Evolutionary conservation across 1,140 invertebrate species (phyloP).

Genomic region (Lutraria rhynchaena): DNA sequence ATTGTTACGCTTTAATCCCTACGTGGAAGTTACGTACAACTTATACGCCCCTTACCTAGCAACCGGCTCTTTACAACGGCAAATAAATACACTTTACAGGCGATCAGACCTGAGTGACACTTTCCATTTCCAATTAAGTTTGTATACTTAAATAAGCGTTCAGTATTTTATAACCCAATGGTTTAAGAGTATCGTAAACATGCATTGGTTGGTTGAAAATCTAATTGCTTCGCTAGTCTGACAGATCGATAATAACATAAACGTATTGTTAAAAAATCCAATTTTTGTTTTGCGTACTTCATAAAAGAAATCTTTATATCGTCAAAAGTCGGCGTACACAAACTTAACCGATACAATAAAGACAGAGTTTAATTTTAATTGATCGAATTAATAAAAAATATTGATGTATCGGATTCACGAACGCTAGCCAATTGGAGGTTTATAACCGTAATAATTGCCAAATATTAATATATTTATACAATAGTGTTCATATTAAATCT

Average conservation of each 20-base stretch:
- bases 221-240: not conserved
- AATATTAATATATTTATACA: too few species aligned
- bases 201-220: not conserved
- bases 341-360: too few species aligned
- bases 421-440: too few species aligned
- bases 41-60: slow-evolving; percentile 26
- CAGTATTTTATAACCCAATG: slow-evolving; percentile 47
- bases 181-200: slow-evolving; percentile 10
- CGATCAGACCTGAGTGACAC: slow-evolving; percentile 18
- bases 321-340: too few species aligned
- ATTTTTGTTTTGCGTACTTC: slow-evolving; percentile 31
- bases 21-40: not conserved
- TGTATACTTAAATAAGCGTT: slow-evolving; percentile 32
- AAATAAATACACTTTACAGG: slow-evolving; percentile 18
- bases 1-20: not conserved
- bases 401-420: too few species aligned
- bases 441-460: too few species aligned
- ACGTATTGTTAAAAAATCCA: slow-evolving; percentile 22
- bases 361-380: too few species aligned
- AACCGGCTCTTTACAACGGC: slow-evolving; percentile 37
- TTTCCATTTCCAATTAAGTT: slow-evolving; percentile 54
- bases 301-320: slow-evolving; percentile 17
- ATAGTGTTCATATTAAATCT: too few species aligned
- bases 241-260: slow-evolving; percentile 11
- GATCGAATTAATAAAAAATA: too few species aligned